Percentiles rank a stretch among this genome's conserved stretches.
These are phyloP conservation scores for Sebastes cheni DNA, from an alignment of 2,797 vertebrate species.

Conservation along the genomic window DNA sequence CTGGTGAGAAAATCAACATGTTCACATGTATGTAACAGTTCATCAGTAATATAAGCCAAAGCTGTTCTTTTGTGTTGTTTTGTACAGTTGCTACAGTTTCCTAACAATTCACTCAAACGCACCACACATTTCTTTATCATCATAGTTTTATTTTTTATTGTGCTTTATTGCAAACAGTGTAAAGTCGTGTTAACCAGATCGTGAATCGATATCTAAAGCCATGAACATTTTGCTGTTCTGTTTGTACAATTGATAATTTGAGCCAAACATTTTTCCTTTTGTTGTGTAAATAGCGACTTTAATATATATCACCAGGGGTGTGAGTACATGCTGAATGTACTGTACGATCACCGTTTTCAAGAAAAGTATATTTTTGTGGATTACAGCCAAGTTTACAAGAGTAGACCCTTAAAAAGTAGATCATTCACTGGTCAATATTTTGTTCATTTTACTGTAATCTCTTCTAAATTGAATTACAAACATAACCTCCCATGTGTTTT, in stretches of 20 bases:
- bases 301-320: slow-evolving; percentile 95
- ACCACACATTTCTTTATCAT: slow-evolving; percentile 70
- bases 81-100: slow-evolving; percentile 90
- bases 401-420: slow-evolving; percentile 94
- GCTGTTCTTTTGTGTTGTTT: slow-evolving; percentile 90
- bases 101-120: slow-evolving; percentile 80
- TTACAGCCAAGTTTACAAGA: slow-evolving; percentile 95
- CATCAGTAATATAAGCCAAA: slow-evolving; percentile 99
- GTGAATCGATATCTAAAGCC: slow-evolving; percentile 96
- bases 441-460: slow-evolving; percentile 95
- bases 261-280: slow-evolving; percentile 91
- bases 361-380: slow-evolving; percentile 99
- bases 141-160: slow-evolving; percentile 86
- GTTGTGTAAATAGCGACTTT: slow-evolving; percentile 87
- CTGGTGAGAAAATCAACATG: slow-evolving; percentile 75
- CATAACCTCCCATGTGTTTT: slow-evolving; percentile 83
- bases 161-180: slow-evolving; percentile 88
- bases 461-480: slow-evolving; percentile 89
- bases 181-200: slow-evolving; percentile 90
- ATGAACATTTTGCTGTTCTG: slow-evolving; percentile 95
- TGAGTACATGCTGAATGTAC: slow-evolving; percentile 89
- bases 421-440: slow-evolving; percentile 96
- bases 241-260: slow-evolving; percentile 96
- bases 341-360: slow-evolving; percentile 92
- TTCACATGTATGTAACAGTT: slow-evolving; percentile 94